Evolutionary conservation across 2,113 vertebrate species (phyloP), one percentile per base, ranked within the genome.

Genomic region (Oxyura jamaicensis): DNA sequence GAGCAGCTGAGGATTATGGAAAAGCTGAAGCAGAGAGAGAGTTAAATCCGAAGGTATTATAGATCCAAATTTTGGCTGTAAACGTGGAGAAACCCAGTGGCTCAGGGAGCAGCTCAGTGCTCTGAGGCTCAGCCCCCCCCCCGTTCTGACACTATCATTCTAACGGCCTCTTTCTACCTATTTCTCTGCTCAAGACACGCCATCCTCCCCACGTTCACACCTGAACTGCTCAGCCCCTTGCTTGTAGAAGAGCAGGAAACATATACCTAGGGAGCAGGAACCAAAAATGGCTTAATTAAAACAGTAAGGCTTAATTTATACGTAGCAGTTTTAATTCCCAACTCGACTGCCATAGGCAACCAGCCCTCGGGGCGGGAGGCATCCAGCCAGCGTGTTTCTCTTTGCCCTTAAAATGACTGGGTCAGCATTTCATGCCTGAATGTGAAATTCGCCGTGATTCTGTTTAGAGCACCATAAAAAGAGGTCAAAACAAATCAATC

Each of bases 401-500:
- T 95, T 91, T 96, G 95, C 95, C 95, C 96, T 96, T 91, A 97
- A 96, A 95, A 95, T 92, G 96, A 95, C 96, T 93, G 91, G 95
- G 96, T 96, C 95, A 96, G 92, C 93, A 92, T 93, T 96, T 96
- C 96, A 96, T 95, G 96, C 92, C 74, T 79, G 81, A 95, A 92
- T 96, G 96, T 95, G 86, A 97, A 97, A 96, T 97, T 95, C 93
- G 33, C 93, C 89, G 95, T 91, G 95, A 93, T 96, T 96, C 95
- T 96, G 96, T 96, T 96, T 95, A 96, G 88, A 97, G 93, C 86
- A 92, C 93, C 91, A 95, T 89, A 97, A 97, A 97, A 97, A 96
- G 93, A 96, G 96, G 95, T 96, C 96, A 96, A 96, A 96, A 94
- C 93, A 95, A 96, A 97, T 97, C 96, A 93, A 96, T 96, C 26